Evolutionary conservation across 2,888 invertebrate species (phyloP), one percentile per base, ranked within the genome.

Genomic region (Heliconius hortense): DNA sequence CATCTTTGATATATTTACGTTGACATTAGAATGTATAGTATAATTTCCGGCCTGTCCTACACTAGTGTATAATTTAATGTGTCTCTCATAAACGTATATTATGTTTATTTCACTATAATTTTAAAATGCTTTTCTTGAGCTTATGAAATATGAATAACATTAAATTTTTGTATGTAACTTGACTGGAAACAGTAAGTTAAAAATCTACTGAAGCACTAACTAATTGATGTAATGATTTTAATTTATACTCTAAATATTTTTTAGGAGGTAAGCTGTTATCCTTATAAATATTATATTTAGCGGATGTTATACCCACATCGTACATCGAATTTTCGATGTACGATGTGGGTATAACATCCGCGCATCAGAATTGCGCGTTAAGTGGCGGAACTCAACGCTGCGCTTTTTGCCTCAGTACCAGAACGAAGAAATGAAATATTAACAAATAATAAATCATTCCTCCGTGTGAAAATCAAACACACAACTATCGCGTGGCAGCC

Each of bases 1-100:
- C 66, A 24, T 66, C 66, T 69, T 69, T 24, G 31, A 69, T 53
- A 48, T 48, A n/a, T 11, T 31, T 43, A 39, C 39, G 39, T 39
- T 66, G 66, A 66, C 66, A 66, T 66, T 43, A 66, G 66, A 66
- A 66, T 66, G 66, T 39, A 66, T 66, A 24, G 39, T 24, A 15
- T 39, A 66, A 66, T 66, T 66, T 66, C 66, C 66, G 66, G 66
- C 24, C 66, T 66, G 39, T n/a, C 66, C 24, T 66, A 43, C 66
- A 66, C 39, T 24, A 8, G 2, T 66, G 15, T 39, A 66, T 66
- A 39, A 66, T 66, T 66, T 66, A 39, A 66, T 66, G 39, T 66
- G 66, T 39, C 2, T 64, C 64, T 64, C 64, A 24, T 64, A 64
- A 64, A 39, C 64, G n/a, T 64, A 21, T 64, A 64, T 24, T 59